Percentiles rank a stretch among this genome's conserved stretches.
These are phyloP conservation scores for Nomada hirtipes DNA, from an alignment of 2,888 invertebrate genomes.

Conservation along the genomic window DNA sequence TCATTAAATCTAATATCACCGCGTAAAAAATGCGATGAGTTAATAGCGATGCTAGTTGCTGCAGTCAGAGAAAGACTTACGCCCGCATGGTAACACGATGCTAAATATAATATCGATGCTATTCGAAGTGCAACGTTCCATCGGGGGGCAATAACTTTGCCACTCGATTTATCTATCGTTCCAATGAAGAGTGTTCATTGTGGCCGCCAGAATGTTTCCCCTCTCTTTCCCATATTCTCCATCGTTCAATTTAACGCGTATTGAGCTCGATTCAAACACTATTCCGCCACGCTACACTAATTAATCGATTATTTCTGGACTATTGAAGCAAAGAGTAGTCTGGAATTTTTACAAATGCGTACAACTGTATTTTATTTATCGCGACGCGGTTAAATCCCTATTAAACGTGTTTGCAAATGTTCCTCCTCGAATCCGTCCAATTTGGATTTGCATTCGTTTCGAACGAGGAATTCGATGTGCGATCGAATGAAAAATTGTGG, in stretches of 20 bases:
- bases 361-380: slow-evolving; percentile 50
- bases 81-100: slow-evolving; percentile 26
- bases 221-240: not conserved
- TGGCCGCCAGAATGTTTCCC: not conserved
- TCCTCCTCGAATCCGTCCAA: slow-evolving; percentile 52
- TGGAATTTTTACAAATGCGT: not conserved
- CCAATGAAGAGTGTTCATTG: slow-evolving; percentile 7
- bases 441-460: slow-evolving; percentile 59
- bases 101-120: slow-evolving; percentile 32
- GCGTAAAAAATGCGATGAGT: slow-evolving; percentile 45
- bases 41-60: slow-evolving; percentile 24
- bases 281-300: not conserved
- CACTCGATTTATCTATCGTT: not conserved
- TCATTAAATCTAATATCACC: slow-evolving; percentile 50
- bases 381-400: slow-evolving; percentile 27
- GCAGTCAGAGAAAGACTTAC: slow-evolving; percentile 18
- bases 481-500: slow-evolving; percentile 71
- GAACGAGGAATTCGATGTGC: slow-evolving; percentile 64
- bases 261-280: not conserved
- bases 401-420: slow-evolving; percentile 68
- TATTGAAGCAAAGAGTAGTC: not conserved
- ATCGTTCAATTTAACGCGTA: no score
- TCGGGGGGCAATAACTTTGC: slow-evolving; percentile 29
- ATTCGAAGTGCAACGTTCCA: slow-evolving; percentile 10
- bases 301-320: not conserved